Base-by-base conservation (phyloP, 2,797 vertebrate species). In the Steatocranus sp. region DNA sequence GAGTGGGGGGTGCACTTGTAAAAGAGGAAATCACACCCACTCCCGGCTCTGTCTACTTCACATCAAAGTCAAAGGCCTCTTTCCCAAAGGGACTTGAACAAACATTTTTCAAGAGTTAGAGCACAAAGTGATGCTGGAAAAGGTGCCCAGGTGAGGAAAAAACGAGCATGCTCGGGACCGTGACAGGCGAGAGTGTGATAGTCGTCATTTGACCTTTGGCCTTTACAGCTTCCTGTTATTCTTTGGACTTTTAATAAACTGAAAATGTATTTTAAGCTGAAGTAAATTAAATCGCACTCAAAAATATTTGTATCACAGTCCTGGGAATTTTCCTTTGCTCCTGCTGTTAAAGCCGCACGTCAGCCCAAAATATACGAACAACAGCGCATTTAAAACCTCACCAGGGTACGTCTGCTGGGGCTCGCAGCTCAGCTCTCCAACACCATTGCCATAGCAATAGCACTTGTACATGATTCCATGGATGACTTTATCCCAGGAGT, bases 401-500 rank as follows among this genome's bases (percentile, higher is more conserved):
- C 99, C 97, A 79, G 96, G 90, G 81, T 96, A 97, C 6, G 97
- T 93, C 93, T 97, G 97, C 91, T 97, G 95, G 63, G 98, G 98
- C 14, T 99, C 98, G 48, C 99, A 99, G 46, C 97, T 98, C 94
- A 98, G 97, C 56, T 99, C 99, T 81, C 98, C 99, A 70, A 99
- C 96, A 2, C 98, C 97, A n/a, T 98, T 98, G 20, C 99, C 99
- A n/a, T 98, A 97, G 93, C 99, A 99, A 11, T 97, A 97, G 90
- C 99, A 99, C 92, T 97, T 98, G 95, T 99, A 99, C 81, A 96
- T 95, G 88, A 99, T 92, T 4, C 97, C 97, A 2, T 98, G 97
- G 30, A 98, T 97, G 0, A 95, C 88, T 89, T 99, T 99, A 84
- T 98, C 97, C 98, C 98, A 99, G 0, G 97, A 97, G 54, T 99